A percentile compares a stretch with the other conserved stretches of the same genome.
Evolutionary conservation across 2,113 vertebrate species (phyloP).

Genomic region (Hippocampus guttulatus): DNA sequence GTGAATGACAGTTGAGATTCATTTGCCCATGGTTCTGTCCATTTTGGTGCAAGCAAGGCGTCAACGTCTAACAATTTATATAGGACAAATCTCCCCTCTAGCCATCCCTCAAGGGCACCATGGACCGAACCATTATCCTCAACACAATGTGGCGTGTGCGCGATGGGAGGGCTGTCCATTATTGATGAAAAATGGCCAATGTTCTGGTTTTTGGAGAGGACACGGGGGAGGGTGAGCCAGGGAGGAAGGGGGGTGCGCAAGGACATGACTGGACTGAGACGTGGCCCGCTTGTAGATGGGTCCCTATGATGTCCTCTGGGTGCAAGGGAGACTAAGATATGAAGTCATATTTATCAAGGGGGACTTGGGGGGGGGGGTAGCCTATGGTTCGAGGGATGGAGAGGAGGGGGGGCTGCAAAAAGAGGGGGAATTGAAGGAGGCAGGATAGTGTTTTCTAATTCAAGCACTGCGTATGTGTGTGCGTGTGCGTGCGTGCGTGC

Average conservation of each 20-base stretch:
- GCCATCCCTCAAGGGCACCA: constrained; percentile 68
- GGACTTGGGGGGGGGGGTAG: constrained; percentile 19
- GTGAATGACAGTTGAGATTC: constrained; percentile 37
- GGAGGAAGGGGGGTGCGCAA: constrained; percentile 29
- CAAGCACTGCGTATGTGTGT: constrained; percentile 48
- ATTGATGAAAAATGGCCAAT: constrained; percentile 70
- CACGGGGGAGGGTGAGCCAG: constrained; percentile 37
- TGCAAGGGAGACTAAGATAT: constrained; percentile 28
- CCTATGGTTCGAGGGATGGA: background rate
- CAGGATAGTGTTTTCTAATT: constrained; percentile 48
- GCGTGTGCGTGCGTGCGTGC: background rate
- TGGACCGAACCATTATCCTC: constrained; percentile 47
- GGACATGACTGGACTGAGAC: constrained; percentile 63
- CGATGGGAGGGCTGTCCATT: constrained; percentile 53
- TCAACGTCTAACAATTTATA: constrained; percentile 35
- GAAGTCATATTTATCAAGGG: constrained; percentile 47
- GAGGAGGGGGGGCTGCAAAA: constrained; percentile 36
- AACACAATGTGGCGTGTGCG: constrained; percentile 57
- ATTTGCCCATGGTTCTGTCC: constrained; percentile 20
- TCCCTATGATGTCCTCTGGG: constrained; percentile 56
- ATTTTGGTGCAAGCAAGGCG: constrained; percentile 22
- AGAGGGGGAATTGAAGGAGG: constrained; percentile 29
- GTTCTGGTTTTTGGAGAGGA: constrained; percentile 50
- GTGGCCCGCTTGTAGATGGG: constrained; percentile 74
- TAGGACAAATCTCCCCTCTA: constrained; percentile 62